Percentiles rank a stretch among this genome's conserved stretches.
Evolutionary conservation across 2,113 vertebrate genomes (phyloP).

Genomic region (Stomatorhinus ivindoensis): DNA sequence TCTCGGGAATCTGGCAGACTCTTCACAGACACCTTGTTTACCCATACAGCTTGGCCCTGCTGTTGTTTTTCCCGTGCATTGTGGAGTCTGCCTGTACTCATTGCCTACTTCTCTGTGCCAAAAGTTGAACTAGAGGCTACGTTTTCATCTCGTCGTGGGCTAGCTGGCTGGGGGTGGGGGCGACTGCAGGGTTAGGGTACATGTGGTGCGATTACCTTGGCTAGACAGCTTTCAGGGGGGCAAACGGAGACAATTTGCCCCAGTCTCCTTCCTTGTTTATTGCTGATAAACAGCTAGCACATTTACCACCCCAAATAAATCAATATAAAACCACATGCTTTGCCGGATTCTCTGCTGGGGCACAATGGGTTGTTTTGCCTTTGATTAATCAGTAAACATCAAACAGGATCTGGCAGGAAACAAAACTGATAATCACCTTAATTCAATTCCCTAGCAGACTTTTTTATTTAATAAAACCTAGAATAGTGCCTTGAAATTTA

Average conservation of each 20-base stretch:
- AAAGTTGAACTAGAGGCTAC: background rate
- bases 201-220: background rate
- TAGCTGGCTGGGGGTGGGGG: background rate
- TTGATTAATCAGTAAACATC: background rate
- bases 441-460: background rate
- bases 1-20: background rate
- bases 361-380: background rate
- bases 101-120: background rate
- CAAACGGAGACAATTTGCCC: background rate
- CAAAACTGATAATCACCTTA: background rate
- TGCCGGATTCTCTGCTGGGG: background rate
- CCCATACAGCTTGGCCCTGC: background rate
- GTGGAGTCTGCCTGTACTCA: background rate
- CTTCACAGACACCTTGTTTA: background rate
- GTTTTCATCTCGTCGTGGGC: background rate
- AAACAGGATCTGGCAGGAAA: background rate
- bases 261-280: background rate
- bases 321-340: background rate
- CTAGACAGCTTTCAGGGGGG: background rate
- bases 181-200: background rate
- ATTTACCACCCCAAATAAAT: background rate
- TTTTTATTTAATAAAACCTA: background rate
- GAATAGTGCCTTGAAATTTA: background rate
- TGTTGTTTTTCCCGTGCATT: background rate
- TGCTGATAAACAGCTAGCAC: background rate